Conservation (phyloP, 2,888 invertebrate genomes). For the Gasteruption jaculator region DNA sequence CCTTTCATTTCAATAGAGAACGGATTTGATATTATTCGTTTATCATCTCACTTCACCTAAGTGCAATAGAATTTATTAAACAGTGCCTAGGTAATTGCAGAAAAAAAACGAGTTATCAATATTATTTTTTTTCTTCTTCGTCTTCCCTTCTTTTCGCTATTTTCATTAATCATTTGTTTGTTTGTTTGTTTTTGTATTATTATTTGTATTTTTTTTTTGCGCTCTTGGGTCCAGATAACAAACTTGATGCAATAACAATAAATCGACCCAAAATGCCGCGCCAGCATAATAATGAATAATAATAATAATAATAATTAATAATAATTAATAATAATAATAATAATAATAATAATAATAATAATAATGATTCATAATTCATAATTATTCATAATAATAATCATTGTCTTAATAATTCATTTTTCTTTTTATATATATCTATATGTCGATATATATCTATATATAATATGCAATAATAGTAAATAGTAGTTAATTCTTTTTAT, state of each 20-base stretch:
- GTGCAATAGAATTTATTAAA: constrained; percentile 40
- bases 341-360: constrained; percentile 23
- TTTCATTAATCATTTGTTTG: constrained; percentile 22
- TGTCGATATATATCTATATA: constrained; percentile 18
- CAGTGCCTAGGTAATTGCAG: constrained; percentile 26
- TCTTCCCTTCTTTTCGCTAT: constrained; percentile 16
- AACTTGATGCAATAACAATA: too few relatives aligned
- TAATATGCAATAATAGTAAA: constrained; percentile 26
- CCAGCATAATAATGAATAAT: too few relatives aligned
- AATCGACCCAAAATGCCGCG: too few relatives aligned
- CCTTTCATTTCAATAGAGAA: constrained; percentile 17
- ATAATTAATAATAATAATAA: too few relatives aligned
- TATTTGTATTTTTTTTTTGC: constrained; percentile 17
- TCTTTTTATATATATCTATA: constrained; percentile 15
- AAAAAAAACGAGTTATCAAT: constrained; percentile 21
- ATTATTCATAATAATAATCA: constrained; percentile 20
- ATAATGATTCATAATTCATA: constrained; percentile 14
- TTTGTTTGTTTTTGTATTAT: constrained; percentile 21
- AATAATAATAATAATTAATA: too few relatives aligned
- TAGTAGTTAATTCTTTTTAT: constrained; percentile 19
- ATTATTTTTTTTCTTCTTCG: constrained; percentile 20
- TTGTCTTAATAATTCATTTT: constrained; percentile 15
- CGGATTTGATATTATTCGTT: too few relatives aligned
- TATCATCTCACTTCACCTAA: constrained; percentile 30
- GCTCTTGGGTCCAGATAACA: too few relatives aligned